Base-by-base conservation (phyloP, 1,140 invertebrate genomes). In the Patella vulgata region DNA sequence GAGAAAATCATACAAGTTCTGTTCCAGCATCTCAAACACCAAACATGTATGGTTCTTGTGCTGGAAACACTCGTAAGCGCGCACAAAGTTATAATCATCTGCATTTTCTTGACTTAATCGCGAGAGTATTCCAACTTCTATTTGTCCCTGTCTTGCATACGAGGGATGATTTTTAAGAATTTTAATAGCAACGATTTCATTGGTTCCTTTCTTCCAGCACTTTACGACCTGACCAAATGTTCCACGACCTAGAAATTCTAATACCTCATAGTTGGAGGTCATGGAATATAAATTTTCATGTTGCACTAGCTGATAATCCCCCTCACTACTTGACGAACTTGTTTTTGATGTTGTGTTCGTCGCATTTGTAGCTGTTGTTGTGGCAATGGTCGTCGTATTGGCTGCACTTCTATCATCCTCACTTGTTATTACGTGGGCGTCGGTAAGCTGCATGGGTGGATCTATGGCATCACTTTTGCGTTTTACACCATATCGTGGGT, bases 121-220 rank as follows among this genome's bases (percentile, higher is more conserved):
- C 59, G 95, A 96, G 80, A 99, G 88, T 85, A 99, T 99, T 83
- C 33, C 47, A 70, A 96, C 94, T 90, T 99, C 98, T 86, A 99
- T 99, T 87, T 99, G 97, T 70, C 97, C 97, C 88, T 99, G 97
- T 74, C 97, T 90, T 61, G 97, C 97, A 88, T 99, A 99, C 55
- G 96, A 99, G 54, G 97, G 97, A 88, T 99, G 97, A 87, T 99
- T 99, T 86, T 99, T 99, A 30, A 99, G 87, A 81, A 99, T 99
- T 88, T 99, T 99, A 81, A 99, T 99, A 77, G 97, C 97, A 66
- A 99, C 97, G 78, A 99, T 99, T 86, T 99, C 97, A 84, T 97
- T 99, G 60, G 97, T 99, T 82, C 97, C 97, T 84, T 98, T 98
- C 85, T 99, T 99, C 97, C 97, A 99, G 85, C 97, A 99, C 88